phyloP scores from a whole-genome alignment of 1,140 invertebrate genomes.

The Leptopilina clavipes region DNA sequence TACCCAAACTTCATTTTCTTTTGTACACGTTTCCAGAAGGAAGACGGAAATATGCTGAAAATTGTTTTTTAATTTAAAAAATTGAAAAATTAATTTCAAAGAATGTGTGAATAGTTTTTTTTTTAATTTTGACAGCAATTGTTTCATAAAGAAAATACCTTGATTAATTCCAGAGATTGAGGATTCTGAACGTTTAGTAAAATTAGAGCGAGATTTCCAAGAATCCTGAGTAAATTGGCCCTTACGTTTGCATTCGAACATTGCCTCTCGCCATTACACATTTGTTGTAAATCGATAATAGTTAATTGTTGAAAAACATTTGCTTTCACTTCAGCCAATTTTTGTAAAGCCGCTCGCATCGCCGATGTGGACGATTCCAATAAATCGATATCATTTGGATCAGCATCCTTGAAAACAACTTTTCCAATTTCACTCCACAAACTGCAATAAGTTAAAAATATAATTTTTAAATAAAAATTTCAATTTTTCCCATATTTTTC shows the following conservation, averaged over 20 bases:
- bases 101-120: too few relatives aligned
- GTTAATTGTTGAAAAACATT: constrained; percentile 68
- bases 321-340: constrained; percentile 58
- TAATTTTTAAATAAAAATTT: background rate
- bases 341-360: constrained; percentile 78
- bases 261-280: constrained; percentile 77
- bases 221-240: constrained; percentile 81
- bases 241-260: constrained; percentile 78
- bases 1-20: constrained; percentile 79
- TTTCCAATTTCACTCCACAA: constrained; percentile 78
- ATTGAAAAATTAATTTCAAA: too few relatives aligned
- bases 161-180: constrained; percentile 62
- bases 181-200: constrained; percentile 54
- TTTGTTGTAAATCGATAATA: constrained; percentile 69
- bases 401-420: constrained; percentile 75
- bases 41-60: constrained; percentile 71
- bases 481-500: background rate
- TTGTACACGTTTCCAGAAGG: constrained; percentile 75
- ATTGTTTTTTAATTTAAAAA: too few relatives aligned
- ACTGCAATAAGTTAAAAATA: constrained; percentile 65
- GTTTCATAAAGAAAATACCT: constrained; percentile 57
- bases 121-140: constrained; percentile 58
- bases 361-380: constrained; percentile 81
- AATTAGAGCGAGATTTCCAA: constrained; percentile 78
- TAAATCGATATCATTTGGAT: constrained; percentile 71